Conservation (phyloP, 2,113 vertebrate species). For the Panthera tigris region DNA sequence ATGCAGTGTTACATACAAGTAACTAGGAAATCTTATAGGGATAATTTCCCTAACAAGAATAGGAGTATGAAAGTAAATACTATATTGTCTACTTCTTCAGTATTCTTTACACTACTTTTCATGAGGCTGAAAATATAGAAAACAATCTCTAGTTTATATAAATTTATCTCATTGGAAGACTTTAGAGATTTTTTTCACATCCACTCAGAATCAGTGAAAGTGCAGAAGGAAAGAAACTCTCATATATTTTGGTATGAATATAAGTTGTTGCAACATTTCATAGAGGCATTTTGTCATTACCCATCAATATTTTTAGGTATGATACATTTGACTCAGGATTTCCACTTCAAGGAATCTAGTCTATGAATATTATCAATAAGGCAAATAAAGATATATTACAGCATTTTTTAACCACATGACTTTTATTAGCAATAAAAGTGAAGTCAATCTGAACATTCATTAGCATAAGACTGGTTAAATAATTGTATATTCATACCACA, state of each 20-base stretch:
- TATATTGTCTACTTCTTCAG: neutral
- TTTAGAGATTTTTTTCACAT: neutral
- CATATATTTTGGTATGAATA: neutral
- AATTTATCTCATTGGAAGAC: neutral
- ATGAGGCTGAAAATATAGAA: neutral
- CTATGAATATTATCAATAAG: neutral
- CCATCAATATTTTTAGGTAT: neutral
- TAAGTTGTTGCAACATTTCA: neutral
- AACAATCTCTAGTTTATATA: neutral
- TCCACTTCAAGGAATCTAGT: neutral
- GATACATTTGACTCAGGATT: neutral
- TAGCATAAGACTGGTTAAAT: neutral
- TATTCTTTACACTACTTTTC: neutral
- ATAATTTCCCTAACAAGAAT: neutral
- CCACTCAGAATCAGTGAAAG: neutral
- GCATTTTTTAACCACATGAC: neutral
- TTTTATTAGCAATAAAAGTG: conserved; percentile 43
- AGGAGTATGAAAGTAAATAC: neutral
- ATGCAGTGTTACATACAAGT: neutral
- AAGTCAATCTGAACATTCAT: neutral
- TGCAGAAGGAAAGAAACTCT: neutral
- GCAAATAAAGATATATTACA: neutral
- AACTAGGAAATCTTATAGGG: neutral
- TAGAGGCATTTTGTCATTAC: neutral
- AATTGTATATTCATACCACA: neutral